Evolutionary conservation across 2,888 invertebrate species (phyloP), one percentile per base, ranked within the genome.

Genomic region (Macrostomum cliftonense): DNA sequence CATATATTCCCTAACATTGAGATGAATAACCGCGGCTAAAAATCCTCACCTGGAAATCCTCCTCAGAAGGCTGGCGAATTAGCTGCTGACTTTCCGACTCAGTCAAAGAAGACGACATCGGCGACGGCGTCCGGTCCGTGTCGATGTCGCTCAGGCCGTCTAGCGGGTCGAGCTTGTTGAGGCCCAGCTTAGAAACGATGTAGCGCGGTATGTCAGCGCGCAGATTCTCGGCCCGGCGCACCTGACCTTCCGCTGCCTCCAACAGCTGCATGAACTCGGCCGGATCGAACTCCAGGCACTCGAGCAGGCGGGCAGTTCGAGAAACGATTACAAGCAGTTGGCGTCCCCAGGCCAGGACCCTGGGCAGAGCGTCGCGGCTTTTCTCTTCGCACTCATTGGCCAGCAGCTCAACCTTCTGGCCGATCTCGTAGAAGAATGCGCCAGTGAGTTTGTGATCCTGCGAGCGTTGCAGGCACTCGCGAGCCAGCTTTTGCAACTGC

Each of bases 201-300:
- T 97, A 97, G 69, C 89, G 88, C 40, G 97, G 95, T 65, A 95
- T 84, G 70, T 93, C 91, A 1, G 84, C 80, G 64, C 70, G 88
- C 37, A 36, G n/a, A 5, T 36, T 39, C 40, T 45, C 50, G 5
- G 9, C 62, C 54, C 63, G 62, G 47, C 63, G 67, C 28, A 65
- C 65, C 46, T 73, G 69, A 2, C 72, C 73, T 56, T 75, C 97
- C 0, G 93, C 93, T 46, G 88, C 91, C 68, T 95, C 93, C 42
- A 97, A 73, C 52, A 95, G 77, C 62, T 89, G 82, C 71, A 97
- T 97, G 74, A 97, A 97, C 68, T 95, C 83, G 70, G 93, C 93
- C 1, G 97, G 95, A 73, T 97, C 93, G 73, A 97, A 97, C 76
- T 97, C 95, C 56, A 99, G 76, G 65, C 97, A 99, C 72, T 97